Evolutionary conservation across 2,113 vertebrate species (phyloP).

Genomic region (Leptodactylus fuscus): DNA sequence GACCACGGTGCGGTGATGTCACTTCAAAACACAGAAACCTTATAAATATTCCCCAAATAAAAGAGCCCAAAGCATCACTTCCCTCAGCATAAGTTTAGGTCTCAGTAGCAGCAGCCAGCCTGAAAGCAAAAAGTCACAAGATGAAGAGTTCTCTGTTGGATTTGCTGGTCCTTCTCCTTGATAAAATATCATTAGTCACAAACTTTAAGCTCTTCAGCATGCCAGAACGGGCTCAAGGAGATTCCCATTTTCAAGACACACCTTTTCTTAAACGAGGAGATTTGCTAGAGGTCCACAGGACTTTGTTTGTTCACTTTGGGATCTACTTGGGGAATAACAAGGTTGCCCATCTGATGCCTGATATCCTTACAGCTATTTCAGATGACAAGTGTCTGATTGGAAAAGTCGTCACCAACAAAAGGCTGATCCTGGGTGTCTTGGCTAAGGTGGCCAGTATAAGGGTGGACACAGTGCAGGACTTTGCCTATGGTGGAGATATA

Average conservation of each 20-base stretch:
- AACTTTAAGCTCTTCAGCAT: constrained; percentile 74
- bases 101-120: constrained; percentile 9
- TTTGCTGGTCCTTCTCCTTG: constrained; percentile 79
- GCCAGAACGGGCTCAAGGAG: constrained; percentile 55
- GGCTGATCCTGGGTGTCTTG: constrained; percentile 88
- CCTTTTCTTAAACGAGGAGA: constrained; percentile 82
- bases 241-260: constrained; percentile 62
- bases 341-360: constrained; percentile 93
- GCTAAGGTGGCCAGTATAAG: constrained; percentile 82
- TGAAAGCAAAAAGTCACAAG: constrained; percentile 15
- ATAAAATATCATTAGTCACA: constrained; percentile 82
- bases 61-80: constrained; percentile 27
- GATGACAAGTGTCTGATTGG: constrained; percentile 72
- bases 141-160: constrained; percentile 81
- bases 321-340: constrained; percentile 91
- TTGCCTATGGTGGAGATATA: constrained; percentile 85
- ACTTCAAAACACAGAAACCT: constrained; percentile 52
- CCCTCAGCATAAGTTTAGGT: not conserved
- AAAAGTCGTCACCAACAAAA: constrained; percentile 85
- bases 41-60: constrained; percentile 50
- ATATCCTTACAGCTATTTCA: constrained; percentile 86
- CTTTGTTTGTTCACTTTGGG: constrained; percentile 89
- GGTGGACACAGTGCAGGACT: constrained; percentile 91
- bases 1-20: constrained; percentile 50
- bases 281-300: constrained; percentile 88